Conservation (phyloP, 1,140 invertebrate species). For the Caerostris extrusa region DNA sequence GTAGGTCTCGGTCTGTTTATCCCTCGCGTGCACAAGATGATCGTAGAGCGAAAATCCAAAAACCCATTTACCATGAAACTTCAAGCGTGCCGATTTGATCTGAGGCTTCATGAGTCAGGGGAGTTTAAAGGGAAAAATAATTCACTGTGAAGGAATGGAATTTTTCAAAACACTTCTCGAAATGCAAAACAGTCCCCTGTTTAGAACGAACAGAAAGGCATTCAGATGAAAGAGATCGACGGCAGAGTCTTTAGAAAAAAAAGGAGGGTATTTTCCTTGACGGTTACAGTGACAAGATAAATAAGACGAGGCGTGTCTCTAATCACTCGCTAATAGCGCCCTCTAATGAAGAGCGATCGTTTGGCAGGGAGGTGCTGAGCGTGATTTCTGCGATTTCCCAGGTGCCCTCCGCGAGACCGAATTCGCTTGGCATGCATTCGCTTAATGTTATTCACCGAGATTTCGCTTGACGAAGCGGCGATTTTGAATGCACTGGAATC, state of each 20-base stretch:
- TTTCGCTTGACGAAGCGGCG: not conserved
- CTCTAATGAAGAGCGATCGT: slow-evolving; percentile 13
- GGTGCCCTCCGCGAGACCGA: not conserved
- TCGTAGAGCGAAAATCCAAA: too few species aligned
- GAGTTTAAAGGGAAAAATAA: too few species aligned
- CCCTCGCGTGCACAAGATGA: too few species aligned
- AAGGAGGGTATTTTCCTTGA: not conserved
- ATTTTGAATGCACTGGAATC: not conserved
- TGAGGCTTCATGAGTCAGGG: too few species aligned
- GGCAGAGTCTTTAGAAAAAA: not conserved
- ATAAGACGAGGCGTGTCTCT: not conserved
- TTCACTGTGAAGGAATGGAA: too few species aligned
- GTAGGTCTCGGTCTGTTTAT: too few species aligned
- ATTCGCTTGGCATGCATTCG: not conserved
- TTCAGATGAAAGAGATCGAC: too few species aligned
- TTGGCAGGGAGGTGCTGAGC: not conserved
- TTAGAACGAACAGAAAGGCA: too few species aligned
- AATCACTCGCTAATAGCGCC: not conserved
- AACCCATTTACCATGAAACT: too few species aligned
- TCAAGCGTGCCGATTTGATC: too few species aligned
- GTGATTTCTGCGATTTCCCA: not conserved
- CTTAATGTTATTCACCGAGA: not conserved
- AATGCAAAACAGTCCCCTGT: too few species aligned
- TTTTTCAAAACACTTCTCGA: too few species aligned
- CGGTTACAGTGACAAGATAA: slow-evolving; percentile 17